Evolutionary conservation across 1,140 invertebrate species (phyloP).

Genomic region (Plectus sambesii): DNA sequence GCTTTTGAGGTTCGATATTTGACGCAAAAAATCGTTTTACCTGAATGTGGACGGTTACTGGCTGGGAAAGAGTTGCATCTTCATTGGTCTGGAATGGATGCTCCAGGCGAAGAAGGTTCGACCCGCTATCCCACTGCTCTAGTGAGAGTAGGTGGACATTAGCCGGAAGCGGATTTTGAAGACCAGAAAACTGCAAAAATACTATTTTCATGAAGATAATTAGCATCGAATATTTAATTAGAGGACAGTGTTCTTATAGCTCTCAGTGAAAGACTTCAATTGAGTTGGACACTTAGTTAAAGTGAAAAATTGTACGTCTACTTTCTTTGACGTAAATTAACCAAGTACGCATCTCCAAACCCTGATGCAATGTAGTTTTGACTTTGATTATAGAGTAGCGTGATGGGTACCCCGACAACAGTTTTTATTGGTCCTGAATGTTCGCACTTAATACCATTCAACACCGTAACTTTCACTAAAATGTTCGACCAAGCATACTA

Average conservation of each 20-base stretch:
- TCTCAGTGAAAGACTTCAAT: background rate
- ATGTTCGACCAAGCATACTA: too few species aligned
- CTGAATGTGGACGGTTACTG: constrained; percentile 50
- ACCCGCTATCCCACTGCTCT: constrained; percentile 62
- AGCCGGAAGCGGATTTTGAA: constrained; percentile 53
- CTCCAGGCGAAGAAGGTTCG: constrained; percentile 67
- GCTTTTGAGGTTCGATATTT: too few species aligned
- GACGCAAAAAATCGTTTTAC: too few species aligned
- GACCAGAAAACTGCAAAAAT: background rate
- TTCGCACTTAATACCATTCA: background rate
- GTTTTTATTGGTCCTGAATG: too few species aligned
- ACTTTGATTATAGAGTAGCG: too few species aligned
- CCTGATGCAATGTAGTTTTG: too few species aligned
- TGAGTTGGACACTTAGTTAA: background rate
- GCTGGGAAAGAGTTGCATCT: constrained; percentile 53
- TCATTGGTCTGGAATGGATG: constrained; percentile 66
- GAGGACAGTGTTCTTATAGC: background rate
- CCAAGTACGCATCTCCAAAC: too few species aligned
- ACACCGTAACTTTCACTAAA: background rate
- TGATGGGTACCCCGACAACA: too few species aligned
- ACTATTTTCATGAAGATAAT: background rate
- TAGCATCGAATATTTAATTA: background rate
- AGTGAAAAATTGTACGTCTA: background rate
- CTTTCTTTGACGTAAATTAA: too few species aligned
- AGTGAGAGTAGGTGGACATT: constrained; percentile 72